Evolutionary conservation across 1,140 invertebrate species (phyloP).

Genomic region (Trichonephila clavipes): DNA sequence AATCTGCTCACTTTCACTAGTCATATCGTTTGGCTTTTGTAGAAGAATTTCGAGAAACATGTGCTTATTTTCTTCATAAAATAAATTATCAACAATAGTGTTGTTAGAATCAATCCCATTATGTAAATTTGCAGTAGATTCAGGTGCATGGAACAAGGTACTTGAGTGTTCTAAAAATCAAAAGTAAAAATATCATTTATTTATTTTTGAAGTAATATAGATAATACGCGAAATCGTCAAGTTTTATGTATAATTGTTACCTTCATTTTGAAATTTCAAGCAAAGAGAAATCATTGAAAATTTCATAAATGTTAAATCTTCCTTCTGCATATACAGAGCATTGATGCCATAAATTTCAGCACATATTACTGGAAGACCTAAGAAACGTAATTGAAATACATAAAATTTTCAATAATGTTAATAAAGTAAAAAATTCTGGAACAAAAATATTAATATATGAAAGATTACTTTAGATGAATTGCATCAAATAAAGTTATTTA

Average conservation of each 20-base stretch:
- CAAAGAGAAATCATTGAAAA: background rate
- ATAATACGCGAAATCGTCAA: too few relatives aligned
- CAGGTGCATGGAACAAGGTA: constrained; percentile 78
- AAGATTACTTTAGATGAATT: too few relatives aligned
- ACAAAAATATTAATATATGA: too few relatives aligned
- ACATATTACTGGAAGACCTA: constrained; percentile 8
- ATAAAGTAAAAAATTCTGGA: too few relatives aligned
- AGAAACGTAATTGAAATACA: background rate
- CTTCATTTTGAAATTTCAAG: constrained; percentile 36
- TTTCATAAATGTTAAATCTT: constrained; percentile 28
- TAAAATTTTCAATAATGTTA: too few relatives aligned
- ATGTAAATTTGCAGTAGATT: constrained; percentile 75
- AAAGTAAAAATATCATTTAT: too few relatives aligned
- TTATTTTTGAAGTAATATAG: background rate
- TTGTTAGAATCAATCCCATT: constrained; percentile 25
- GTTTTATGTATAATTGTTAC: background rate
- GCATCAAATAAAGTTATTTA: too few relatives aligned
- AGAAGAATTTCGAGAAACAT: constrained; percentile 38
- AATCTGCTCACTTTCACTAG: constrained; percentile 33
- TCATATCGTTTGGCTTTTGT: constrained; percentile 30
- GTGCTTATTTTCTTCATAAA: background rate
- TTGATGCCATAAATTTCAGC: constrained; percentile 20
- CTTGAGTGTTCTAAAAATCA: constrained; percentile 50
- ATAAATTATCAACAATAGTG: background rate
- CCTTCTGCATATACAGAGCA: background rate